Evolutionary conservation across 2,888 invertebrate species (phyloP), one percentile per base, ranked within the genome.

Genomic region (Melanargia galathea): DNA sequence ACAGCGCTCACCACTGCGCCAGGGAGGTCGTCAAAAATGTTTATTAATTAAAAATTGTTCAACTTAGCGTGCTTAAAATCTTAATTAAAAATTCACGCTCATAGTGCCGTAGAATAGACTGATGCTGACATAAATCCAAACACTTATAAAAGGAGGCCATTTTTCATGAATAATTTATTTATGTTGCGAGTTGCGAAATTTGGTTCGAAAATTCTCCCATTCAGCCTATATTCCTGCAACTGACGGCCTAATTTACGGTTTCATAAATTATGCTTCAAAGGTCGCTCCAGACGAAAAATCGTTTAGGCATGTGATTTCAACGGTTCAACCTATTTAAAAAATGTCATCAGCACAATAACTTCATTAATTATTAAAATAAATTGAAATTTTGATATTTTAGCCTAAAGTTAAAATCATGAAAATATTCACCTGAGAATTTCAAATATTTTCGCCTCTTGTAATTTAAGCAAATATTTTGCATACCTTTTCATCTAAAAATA

Each of bases 111-210:
- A 52, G 6, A 45, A 43, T n/a, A 30, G 16, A 18, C 45, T 45
- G 43, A 10, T 22, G 13, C 24, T 6, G 43, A 45, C 45, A 16
- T 30, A 30, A 30, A 56, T n/a, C n/a, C 30, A 43, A 30, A 40
- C 24, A 43, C 18, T 56, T 40, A 26, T 45, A 56, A 56, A 43
- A 40, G 24, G 56, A 43, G 43, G 11, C 24, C 40, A 24, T 56
- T 56, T 45, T 52, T 52, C 35, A 52, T n/a, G 20, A 52, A 52
- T 52, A 35, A 52, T 52, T 52, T 52, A 52, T 52, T 52, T 35
- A 52, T 20, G 33, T 52, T 52, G 35, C 20, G 52, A n/a, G n/a
- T n/a, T n/a, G n/a, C n/a, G 35, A 52, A 52, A 22, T 52, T 52
- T 18, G 20, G 13, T 20, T 3, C 4, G 18, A 16, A 52, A 52